phyloP scores from a whole-genome alignment of 1,140 invertebrate genomes.

The silkworm (Bombyx mori) region ASM3026992v2 NC_085130.1:3857001-3857500 shows the following conservation, averaged over 20 bases:
- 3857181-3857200: constrained; percentile 34
- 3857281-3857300: constrained; percentile 42
- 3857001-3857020: constrained; percentile 49
- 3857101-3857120: constrained; percentile 34
- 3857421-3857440: constrained; percentile 48
- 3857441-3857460: constrained; percentile 29
- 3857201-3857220: constrained; percentile 23
- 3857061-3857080: constrained; percentile 38
- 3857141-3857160: constrained; percentile 30
- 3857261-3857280: constrained; percentile 42
- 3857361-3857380: constrained; percentile 43
- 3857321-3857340: constrained; percentile 46
- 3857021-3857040: constrained; percentile 28
- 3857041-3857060: constrained; percentile 46
- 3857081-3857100: constrained; percentile 28
- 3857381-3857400: constrained; percentile 43
- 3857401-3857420: constrained; percentile 35
- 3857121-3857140: constrained; percentile 42
- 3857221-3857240: constrained; percentile 38
- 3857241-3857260: constrained; percentile 36
- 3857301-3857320: constrained; percentile 44
- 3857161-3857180: constrained; percentile 46
- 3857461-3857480: constrained; percentile 40
- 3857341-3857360: constrained; percentile 37
- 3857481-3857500: constrained; percentile 55